Conservation (phyloP, 2,113 vertebrate species). For the human region DNA sequence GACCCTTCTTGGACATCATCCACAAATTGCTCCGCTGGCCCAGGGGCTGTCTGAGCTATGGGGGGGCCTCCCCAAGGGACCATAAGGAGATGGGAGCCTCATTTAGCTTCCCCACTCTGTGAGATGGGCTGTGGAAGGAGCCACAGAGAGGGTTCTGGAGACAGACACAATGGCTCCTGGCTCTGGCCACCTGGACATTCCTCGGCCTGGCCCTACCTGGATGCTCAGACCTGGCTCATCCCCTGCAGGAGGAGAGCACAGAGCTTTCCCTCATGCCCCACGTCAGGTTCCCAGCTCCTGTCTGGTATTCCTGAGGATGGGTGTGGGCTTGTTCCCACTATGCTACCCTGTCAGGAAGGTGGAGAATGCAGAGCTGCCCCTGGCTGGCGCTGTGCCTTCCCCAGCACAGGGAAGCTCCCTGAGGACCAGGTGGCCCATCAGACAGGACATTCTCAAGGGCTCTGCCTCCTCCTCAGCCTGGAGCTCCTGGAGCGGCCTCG, state of each 20-base stretch:
- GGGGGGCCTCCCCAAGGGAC: accelerated
- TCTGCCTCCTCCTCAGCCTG: not conserved
- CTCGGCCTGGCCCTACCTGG: not conserved
- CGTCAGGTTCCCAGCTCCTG: not conserved
- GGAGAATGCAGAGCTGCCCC: not conserved
- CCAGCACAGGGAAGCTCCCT: too few species aligned
- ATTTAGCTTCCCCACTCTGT: not conserved
- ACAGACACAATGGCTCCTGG: not conserved
- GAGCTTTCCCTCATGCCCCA: too few species aligned
- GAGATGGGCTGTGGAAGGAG: not conserved
- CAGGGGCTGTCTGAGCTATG: not conserved
- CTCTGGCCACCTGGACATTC: not conserved
- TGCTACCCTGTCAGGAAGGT: not conserved
- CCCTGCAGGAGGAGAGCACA: accelerated
- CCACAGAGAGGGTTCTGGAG: not conserved
- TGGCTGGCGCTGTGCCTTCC: not conserved
- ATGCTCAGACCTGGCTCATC: accelerated
- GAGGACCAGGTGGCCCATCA: not conserved
- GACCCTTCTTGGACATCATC: not conserved
- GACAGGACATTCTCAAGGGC: not conserved
- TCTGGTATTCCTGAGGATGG: not conserved
- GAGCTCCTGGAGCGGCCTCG: not conserved
- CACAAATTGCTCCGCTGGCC: not conserved
- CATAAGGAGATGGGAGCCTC: not conserved
- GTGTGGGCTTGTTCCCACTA: not conserved